Percentiles rank a stretch among this genome's conserved stretches.
Conservation (phyloP, 2,888 invertebrate genomes). For the Pristionchus entomophagus region DNA sequence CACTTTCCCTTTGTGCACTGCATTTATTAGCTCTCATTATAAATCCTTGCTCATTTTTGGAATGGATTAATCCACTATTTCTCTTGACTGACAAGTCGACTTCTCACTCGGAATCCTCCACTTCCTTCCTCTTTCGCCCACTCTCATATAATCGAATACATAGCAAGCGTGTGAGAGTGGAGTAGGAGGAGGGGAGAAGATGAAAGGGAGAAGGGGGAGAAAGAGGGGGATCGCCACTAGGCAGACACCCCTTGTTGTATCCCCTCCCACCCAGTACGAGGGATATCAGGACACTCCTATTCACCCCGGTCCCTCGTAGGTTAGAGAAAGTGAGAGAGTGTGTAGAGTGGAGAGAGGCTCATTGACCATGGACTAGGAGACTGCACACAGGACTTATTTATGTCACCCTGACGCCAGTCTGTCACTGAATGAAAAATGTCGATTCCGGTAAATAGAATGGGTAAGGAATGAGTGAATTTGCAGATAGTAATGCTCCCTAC, state of each 20-base stretch:
- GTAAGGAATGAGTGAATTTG: conserved; percentile 40
- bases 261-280: background rate
- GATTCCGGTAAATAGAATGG: conserved; percentile 32
- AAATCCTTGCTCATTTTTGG: background rate
- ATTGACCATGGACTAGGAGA: background rate
- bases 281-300: background rate
- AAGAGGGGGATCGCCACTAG: conserved; percentile 18
- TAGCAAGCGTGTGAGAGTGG: background rate
- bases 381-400: background rate
- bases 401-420: background rate
- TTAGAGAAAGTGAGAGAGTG: background rate
- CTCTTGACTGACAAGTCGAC: background rate
- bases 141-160: conserved; percentile 31
- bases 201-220: conserved; percentile 26
- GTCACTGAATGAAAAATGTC: conserved; percentile 5
- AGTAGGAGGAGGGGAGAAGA: background rate
- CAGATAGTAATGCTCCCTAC: conserved; percentile 69
- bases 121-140: background rate
- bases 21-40: background rate
- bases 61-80: background rate
- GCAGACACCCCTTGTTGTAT: conserved; percentile 8
- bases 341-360: background rate
- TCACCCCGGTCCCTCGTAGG: background rate
- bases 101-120: background rate
- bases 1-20: background rate